phyloP scores from a whole-genome alignment of 35 echinoderm and acorn worm species.

The Amphiura filiformis region DNA sequence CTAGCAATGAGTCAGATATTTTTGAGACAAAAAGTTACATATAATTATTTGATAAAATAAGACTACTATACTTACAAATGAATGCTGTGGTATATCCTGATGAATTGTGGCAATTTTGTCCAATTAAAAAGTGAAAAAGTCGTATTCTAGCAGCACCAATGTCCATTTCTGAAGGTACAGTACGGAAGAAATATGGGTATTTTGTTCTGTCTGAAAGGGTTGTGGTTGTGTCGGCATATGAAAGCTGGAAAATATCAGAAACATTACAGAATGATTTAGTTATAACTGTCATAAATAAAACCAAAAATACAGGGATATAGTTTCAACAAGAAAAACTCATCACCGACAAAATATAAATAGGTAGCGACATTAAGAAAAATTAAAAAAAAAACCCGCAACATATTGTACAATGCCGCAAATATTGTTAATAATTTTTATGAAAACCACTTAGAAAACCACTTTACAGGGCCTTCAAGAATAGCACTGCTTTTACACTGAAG shows the following conservation, averaged over 20 bases:
- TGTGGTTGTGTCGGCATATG: constrained; percentile 87
- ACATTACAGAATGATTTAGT: neutral
- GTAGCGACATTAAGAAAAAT: too few relatives aligned
- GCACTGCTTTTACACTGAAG: too few relatives aligned
- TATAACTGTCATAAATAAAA: neutral
- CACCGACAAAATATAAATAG: too few relatives aligned
- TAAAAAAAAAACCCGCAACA: too few relatives aligned
- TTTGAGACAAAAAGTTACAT: too few relatives aligned
- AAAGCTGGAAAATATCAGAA: constrained; percentile 49
- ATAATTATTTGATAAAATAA: too few relatives aligned
- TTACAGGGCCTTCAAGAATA: too few relatives aligned
- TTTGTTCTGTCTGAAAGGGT: constrained; percentile 65
- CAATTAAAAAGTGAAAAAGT: constrained; percentile 86
- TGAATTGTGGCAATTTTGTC: constrained; percentile 79
- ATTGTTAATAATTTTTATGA: too few relatives aligned
- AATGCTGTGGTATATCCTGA: constrained; percentile 69
- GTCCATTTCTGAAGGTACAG: constrained; percentile 86
- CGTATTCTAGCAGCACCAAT: constrained; percentile 76
- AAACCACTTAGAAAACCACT: too few relatives aligned
- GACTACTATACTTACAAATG: constrained; percentile 55
- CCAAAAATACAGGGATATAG: too few relatives aligned
- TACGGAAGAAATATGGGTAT: constrained; percentile 90
- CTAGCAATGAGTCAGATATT: too few relatives aligned
- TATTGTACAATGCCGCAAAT: too few relatives aligned
- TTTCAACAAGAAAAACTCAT: neutral